These are phyloP conservation scores for Noctua fimbriata DNA, from an alignment of 2,888 invertebrate genomes.

Conservation along the genomic window DNA sequence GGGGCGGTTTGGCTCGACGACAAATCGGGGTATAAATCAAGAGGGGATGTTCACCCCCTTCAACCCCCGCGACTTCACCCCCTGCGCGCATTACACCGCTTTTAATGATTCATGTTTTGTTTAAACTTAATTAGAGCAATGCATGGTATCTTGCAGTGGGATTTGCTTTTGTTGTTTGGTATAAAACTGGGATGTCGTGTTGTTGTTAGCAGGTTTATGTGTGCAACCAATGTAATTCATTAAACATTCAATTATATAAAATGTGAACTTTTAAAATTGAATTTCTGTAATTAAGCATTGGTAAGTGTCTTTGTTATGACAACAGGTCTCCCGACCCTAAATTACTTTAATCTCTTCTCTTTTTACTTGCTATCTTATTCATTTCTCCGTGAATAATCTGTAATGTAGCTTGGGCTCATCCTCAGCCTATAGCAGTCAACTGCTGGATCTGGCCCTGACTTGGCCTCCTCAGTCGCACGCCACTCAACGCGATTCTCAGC, in stretches of 20 bases:
- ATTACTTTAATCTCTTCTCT: neutral
- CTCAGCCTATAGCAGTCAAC: no score
- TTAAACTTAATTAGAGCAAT: constrained; percentile 69
- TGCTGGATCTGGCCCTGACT: no score
- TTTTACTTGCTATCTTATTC: no score
- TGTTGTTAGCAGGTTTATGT: constrained; percentile 2
- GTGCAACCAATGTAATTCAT: neutral
- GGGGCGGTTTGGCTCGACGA: constrained; percentile 80
- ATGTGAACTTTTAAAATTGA: neutral
- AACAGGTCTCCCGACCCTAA: neutral
- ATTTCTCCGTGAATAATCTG: no score
- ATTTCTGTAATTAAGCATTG: neutral
- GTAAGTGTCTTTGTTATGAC: neutral
- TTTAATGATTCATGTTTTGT: constrained; percentile 73
- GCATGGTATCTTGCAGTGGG: constrained; percentile 61
- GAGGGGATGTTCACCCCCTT: constrained; percentile 63
- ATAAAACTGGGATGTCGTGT: constrained; percentile 33
- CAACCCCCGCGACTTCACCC: constrained; percentile 29
- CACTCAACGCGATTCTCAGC: no score
- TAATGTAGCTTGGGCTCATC: neutral
- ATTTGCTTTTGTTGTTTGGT: constrained; percentile 52
- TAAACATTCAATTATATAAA: neutral
- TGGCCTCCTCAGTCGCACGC: no score
- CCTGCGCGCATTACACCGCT: constrained; percentile 61
- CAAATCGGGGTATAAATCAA: constrained; percentile 81